Conservation (phyloP, 2,113 vertebrate species). For the Hydropotes inermis region DNA sequence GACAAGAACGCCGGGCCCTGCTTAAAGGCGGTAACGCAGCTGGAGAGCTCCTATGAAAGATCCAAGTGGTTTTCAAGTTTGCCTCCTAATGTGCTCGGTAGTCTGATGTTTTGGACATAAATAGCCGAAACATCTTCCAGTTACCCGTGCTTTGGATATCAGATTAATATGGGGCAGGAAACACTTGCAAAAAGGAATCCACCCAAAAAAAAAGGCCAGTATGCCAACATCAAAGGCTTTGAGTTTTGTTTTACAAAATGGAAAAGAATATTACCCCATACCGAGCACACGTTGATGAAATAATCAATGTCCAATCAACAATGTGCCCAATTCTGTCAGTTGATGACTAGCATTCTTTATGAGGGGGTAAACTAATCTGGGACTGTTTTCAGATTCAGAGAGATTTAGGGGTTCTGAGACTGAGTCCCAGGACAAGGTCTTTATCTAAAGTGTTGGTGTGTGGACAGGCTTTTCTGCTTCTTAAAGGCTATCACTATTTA, state of each 20-base stretch:
- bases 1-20: not conserved
- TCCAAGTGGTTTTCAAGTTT: slow-evolving; percentile 31
- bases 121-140: slow-evolving; percentile 22
- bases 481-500: not conserved
- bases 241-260: slow-evolving; percentile 26
- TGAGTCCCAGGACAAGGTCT: not conserved
- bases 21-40: slow-evolving; percentile 13
- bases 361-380: not conserved
- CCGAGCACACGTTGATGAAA: not conserved
- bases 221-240: slow-evolving; percentile 9
- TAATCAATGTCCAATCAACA: not conserved
- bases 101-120: slow-evolving; percentile 34
- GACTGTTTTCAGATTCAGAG: not conserved
- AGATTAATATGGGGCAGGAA: slow-evolving; percentile 39
- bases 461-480: not conserved
- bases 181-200: slow-evolving; percentile 12
- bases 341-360: not conserved
- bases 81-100: not conserved
- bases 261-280: not conserved
- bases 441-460: not conserved
- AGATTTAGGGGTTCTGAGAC: not conserved
- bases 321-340: not conserved
- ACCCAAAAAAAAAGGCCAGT: slow-evolving; percentile 7
- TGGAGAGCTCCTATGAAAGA: slow-evolving; percentile 27
- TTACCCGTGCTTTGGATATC: slow-evolving; percentile 40